Evolutionary conservation across 2,888 invertebrate genomes (phyloP).

Genomic region (Sceliomorpha sp.): DNA sequence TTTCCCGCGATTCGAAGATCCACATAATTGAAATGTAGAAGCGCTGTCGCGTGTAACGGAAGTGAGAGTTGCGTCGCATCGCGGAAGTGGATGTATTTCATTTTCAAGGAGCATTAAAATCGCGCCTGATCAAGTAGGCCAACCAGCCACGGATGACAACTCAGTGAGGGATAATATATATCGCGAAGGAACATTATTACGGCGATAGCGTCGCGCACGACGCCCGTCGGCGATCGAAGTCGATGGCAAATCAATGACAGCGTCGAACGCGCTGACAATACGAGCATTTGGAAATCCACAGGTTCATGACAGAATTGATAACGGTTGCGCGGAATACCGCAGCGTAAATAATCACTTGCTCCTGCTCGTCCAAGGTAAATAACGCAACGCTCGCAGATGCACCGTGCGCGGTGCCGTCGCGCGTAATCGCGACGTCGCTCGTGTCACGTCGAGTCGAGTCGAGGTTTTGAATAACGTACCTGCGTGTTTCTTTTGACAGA

Average conservation of each 20-base stretch:
- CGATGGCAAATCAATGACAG: constrained; percentile 23
- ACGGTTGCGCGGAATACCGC: constrained; percentile 55
- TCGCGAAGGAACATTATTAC: constrained; percentile 52
- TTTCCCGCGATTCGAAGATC: constrained; percentile 64
- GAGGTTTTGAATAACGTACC: no score
- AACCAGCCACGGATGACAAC: constrained; percentile 77
- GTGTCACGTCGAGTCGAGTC: no score
- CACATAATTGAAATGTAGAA: constrained; percentile 68
- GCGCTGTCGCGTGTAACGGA: constrained; percentile 61
- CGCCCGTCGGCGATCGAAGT: constrained; percentile 21
- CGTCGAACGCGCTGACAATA: constrained; percentile 12
- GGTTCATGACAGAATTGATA: constrained; percentile 64
- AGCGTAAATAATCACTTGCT: constrained; percentile 66
- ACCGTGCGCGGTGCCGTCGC: background rate
- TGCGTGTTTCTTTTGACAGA: constrained; percentile 10
- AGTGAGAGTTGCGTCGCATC: constrained; percentile 61
- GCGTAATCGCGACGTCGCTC: no score
- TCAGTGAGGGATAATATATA: constrained; percentile 68
- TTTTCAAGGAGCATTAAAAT: constrained; percentile 59
- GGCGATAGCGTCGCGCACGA: constrained; percentile 25
- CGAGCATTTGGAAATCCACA: constrained; percentile 33
- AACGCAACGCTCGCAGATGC: constrained; percentile 32
- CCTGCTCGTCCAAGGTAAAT: constrained; percentile 62
- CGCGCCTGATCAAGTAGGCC: constrained; percentile 77
- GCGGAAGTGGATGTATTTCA: constrained; percentile 46